Percentiles rank a stretch among this genome's conserved stretches.
phyloP scores from a whole-genome alignment of 1,140 invertebrate genomes.

The Hylyphantes graminicola region DNA sequence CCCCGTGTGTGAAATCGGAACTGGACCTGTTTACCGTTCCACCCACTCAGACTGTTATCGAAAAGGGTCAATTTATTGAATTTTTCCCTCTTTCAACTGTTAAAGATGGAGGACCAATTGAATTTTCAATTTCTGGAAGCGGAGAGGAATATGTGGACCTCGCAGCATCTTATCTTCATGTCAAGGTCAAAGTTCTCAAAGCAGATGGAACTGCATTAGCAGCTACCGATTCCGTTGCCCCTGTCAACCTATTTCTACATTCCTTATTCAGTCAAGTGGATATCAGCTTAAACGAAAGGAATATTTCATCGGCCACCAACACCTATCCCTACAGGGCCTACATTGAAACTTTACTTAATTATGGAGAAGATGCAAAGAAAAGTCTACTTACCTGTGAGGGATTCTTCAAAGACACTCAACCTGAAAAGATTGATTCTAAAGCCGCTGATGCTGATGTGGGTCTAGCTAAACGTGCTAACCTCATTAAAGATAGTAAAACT shows the following conservation, averaged over 20 bases:
- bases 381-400: too few species aligned
- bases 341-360: too few species aligned
- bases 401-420: too few species aligned
- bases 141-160: conserved; percentile 16
- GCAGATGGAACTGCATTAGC: background rate
- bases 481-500: too few species aligned
- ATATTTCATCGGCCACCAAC: background rate
- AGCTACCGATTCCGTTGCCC: background rate
- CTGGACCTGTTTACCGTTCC: background rate
- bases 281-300: background rate
- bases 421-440: too few species aligned
- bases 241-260: conserved; percentile 29
- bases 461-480: too few species aligned
- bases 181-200: conserved; percentile 16
- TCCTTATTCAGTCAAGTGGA: conserved; percentile 22
- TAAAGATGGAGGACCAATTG: background rate
- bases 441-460: too few species aligned
- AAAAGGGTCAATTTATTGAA: conserved; percentile 24
- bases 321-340: too few species aligned
- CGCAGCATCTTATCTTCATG: background rate
- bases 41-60: background rate
- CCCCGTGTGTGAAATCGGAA: background rate
- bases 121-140: conserved; percentile 14
- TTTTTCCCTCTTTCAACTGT: conserved; percentile 8
- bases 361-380: too few species aligned